Conservation (phyloP, 2,113 vertebrate species). For the Plecotus auritus region DNA sequence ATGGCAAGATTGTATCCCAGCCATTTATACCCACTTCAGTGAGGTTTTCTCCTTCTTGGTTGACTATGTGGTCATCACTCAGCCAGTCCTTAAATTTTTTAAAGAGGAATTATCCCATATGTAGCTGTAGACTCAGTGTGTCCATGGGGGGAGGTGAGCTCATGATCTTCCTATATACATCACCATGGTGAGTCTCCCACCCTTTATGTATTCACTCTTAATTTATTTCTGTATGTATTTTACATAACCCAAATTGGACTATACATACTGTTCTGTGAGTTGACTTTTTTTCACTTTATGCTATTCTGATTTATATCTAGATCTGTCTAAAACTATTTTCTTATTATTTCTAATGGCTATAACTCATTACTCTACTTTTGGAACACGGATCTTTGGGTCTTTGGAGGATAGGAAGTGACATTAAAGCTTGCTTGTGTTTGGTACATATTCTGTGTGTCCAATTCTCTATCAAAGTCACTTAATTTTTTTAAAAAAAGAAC, state of each 20-base stretch:
- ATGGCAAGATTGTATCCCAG: background rate
- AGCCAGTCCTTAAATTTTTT: background rate
- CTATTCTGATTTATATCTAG: background rate
- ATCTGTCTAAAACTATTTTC: background rate
- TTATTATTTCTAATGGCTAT: slow-evolving; percentile 5
- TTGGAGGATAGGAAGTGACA: background rate
- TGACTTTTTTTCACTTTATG: slow-evolving; percentile 30
- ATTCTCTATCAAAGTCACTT: background rate
- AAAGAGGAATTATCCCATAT: background rate
- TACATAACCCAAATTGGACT: background rate
- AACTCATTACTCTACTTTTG: background rate
- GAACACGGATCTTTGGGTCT: background rate
- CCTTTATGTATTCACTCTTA: background rate
- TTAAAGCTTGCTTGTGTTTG: background rate
- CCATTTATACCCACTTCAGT: background rate
- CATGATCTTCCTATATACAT: background rate
- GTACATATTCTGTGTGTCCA: background rate
- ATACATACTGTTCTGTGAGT: background rate
- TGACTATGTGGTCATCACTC: background rate
- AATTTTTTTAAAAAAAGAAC: background rate
- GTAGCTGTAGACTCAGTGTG: background rate
- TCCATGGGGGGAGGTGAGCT: background rate
- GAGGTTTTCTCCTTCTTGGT: background rate
- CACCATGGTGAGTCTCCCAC: background rate
- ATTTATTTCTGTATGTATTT: background rate